Evolutionary conservation across 2,113 vertebrate species (phyloP).

Genomic region (Emydocephalus ijimae): DNA sequence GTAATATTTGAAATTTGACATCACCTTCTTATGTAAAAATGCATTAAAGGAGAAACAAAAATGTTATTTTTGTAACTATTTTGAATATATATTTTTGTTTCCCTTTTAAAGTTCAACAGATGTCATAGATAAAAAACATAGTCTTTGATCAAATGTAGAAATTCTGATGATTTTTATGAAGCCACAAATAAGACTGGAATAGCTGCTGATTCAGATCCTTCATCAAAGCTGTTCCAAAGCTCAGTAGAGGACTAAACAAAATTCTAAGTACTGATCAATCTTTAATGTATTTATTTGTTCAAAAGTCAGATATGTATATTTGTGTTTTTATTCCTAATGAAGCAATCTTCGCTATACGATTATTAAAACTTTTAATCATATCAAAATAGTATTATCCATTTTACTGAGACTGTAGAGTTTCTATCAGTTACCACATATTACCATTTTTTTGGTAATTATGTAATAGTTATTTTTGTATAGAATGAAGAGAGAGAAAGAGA

Average conservation of each 20-base stretch:
- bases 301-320: not conserved
- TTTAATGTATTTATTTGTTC: not conserved
- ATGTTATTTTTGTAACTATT: not conserved
- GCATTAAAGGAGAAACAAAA: not conserved
- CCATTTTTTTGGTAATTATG: not conserved
- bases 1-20: not conserved
- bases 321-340: not conserved
- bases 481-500: not conserved
- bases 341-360: not conserved
- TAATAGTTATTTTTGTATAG: not conserved
- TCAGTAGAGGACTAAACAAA: not conserved
- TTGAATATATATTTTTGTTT: not conserved
- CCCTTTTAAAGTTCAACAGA: not conserved
- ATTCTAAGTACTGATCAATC: not conserved
- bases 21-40: not conserved
- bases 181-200: not conserved
- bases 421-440: not conserved
- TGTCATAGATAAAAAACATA: not conserved
- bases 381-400: not conserved
- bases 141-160: not conserved
- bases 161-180: not conserved
- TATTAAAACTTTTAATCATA: not conserved
- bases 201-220: not conserved
- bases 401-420: not conserved
- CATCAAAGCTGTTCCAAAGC: not conserved